These are phyloP conservation scores for Dynastes grantii DNA, from an alignment of 2,888 invertebrate genomes.

Conservation along the genomic window DNA sequence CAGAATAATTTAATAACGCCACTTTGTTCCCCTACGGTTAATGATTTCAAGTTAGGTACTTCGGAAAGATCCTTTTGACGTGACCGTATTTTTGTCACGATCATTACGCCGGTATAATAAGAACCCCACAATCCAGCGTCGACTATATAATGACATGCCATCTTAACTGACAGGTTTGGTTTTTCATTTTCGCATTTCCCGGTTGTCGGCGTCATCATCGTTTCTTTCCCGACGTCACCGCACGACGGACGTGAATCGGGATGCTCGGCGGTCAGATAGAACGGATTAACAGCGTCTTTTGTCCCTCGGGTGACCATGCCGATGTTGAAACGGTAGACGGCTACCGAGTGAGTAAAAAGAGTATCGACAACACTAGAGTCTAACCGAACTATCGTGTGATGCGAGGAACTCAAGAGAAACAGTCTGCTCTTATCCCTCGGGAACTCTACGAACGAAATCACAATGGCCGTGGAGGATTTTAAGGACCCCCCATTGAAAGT, in stretches of 20 bases:
- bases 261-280: conserved; percentile 19
- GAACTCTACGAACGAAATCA: conserved; percentile 61
- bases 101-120: background rate
- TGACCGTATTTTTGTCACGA: background rate
- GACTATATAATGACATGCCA: conserved; percentile 25
- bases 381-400: conserved; percentile 21
- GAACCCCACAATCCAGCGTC: background rate
- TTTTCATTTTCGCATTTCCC: conserved; percentile 29
- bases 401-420: conserved; percentile 19
- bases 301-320: conserved; percentile 35
- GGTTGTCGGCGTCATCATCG: conserved; percentile 22
- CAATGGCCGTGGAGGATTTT: conserved; percentile 62
- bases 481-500: conserved; percentile 56
- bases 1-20: too few species aligned
- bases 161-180: conserved; percentile 38
- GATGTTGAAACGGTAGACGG: conserved; percentile 12
- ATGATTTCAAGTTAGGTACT: too few species aligned
- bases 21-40: too few species aligned
- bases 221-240: conserved; percentile 28
- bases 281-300: conserved; percentile 37
- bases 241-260: conserved; percentile 24
- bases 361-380: conserved; percentile 20
- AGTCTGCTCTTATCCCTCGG: conserved; percentile 54
- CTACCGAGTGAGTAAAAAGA: conserved; percentile 29
- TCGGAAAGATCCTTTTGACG: background rate